Evolutionary conservation across 1,140 invertebrate species (phyloP), one percentile per base, ranked within the genome.

Genomic region (Laodelphax striatellus): DNA sequence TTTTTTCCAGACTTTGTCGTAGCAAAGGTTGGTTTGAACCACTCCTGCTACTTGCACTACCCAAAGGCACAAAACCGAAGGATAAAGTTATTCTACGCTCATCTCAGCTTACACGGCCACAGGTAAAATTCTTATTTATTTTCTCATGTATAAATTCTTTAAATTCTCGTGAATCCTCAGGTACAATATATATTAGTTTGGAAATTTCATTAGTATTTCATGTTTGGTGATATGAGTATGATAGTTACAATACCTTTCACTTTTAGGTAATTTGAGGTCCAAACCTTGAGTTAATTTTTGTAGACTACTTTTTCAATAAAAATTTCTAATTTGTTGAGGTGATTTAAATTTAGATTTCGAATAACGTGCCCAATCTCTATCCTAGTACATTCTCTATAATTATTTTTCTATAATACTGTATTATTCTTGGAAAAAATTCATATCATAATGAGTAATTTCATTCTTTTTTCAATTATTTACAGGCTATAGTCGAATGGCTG

Each of bases 11-110:
- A 59, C 71, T 77, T 14, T 80, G 78, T 64, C 62, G 64, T 11
- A 68, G 64, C n/a, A 78, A 77, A 69, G 69, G 70, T 6, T 80
- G 78, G 77, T 65, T 68, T 44, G 66, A 71, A 28, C 69, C 77
- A 17, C 69, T 73, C 52, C 59, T 79, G 5, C 65, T 80, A 31
- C 65, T 80, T 10, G 77, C 76, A n/a, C 65, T 79, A 34, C 78
- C 78, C 19, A 70, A 71, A 60, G 75, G 76, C 5, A 71, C 72
- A 59, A 67, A 71, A 66, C 72, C 75, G 14, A 80, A 79, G 67
- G 77, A 78, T 61, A 74, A 72, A 62, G 76, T 79, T 8, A 65
- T 73, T n/a, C 65, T 77, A 19, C 62, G 63, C 64, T 75, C 64
- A 70, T 69, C 58, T 73, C 76, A 69, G 24, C 66, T 61, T 31